Evolutionary conservation across 2,113 vertebrate species (phyloP).

Genomic region (Heterotis niloticus): DNA sequence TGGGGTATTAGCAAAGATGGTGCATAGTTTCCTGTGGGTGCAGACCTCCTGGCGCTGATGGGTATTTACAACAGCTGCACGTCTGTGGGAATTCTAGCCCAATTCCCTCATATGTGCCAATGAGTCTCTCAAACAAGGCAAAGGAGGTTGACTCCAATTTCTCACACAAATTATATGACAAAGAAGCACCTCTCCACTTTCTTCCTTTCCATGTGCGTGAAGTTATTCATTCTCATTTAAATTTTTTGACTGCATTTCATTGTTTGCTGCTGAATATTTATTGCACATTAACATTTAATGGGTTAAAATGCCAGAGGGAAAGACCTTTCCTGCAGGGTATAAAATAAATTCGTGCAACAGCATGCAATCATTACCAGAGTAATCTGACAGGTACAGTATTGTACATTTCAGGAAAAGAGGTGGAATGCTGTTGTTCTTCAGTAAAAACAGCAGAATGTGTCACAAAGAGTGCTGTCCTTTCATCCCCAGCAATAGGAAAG

Average conservation of each 20-base stretch:
- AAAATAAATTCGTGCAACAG: conserved; percentile 14
- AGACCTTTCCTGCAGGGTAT: conserved; percentile 1
- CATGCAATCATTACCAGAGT: background rate
- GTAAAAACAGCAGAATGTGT: background rate
- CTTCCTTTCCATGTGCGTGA: background rate
- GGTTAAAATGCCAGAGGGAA: conserved; percentile 6
- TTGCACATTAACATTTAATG: conserved; percentile 21
- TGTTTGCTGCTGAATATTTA: conserved; percentile 20
- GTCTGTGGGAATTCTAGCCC: background rate
- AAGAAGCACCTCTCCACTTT: background rate
- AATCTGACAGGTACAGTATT: background rate
- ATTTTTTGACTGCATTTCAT: background rate
- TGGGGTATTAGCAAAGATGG: no score
- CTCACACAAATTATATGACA: background rate
- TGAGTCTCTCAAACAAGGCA: no score
- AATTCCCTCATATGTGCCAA: no score
- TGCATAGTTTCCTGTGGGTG: no score
- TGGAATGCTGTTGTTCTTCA: background rate
- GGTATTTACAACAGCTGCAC: background rate
- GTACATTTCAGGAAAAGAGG: background rate
- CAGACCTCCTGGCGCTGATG: no score
- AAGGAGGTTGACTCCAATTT: background rate
- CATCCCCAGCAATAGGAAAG: no score
- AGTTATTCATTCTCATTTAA: background rate
- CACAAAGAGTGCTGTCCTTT: no score